Base-by-base conservation (phyloP, 2,113 vertebrate genomes). In the Pipa parva region DNA sequence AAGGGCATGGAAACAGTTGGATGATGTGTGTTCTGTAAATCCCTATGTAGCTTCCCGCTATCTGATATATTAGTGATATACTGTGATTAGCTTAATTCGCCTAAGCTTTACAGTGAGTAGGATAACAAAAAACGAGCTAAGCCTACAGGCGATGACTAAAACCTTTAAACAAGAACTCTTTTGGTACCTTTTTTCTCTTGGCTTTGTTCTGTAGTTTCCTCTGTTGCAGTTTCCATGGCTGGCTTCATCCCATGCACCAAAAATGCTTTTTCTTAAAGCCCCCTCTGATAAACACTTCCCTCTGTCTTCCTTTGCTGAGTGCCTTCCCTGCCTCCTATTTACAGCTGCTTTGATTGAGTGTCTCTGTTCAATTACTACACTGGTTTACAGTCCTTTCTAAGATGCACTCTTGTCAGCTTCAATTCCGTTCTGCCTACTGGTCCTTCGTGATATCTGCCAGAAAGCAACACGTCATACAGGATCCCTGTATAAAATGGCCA, bases 191-290 rank as follows among this genome's bases (percentile, higher is more conserved):
- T 91, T 91, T 90, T 93, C 82, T 97, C 90, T 87, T 83, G 91
- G 87, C 84, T 91, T 89, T 90, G 88, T 87, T 93, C 92, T 78
- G 87, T 85, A 82, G 87, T 92, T 84, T 93, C 92, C 78, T 93
- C 92, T 71, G 90, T 87, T 83, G 88, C 81, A 89, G 92, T 93
- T 92, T 95, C 94, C 94, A 98, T 97, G 90, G 90, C 85, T 89
- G 90, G 85, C 88, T 93, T 90, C 87, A 90, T 91, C 88, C 88
- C 83, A 90, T 91, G 84, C 86, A 92, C 87, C 86, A 93, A 92
- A 95, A 94, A 94, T 90, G 85, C 84, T 75, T 79, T 84, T 78
- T n/a, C n/a, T n/a, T 75, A 80, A 82, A 76, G 85, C 72, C 71
- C 80, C 76, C 77, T 81, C 83, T 78, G 61, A 75, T 79, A 81